Evolutionary conservation across 2,113 vertebrate species (phyloP).

Genomic region (Boulengeromyrus knoepffleri): DNA sequence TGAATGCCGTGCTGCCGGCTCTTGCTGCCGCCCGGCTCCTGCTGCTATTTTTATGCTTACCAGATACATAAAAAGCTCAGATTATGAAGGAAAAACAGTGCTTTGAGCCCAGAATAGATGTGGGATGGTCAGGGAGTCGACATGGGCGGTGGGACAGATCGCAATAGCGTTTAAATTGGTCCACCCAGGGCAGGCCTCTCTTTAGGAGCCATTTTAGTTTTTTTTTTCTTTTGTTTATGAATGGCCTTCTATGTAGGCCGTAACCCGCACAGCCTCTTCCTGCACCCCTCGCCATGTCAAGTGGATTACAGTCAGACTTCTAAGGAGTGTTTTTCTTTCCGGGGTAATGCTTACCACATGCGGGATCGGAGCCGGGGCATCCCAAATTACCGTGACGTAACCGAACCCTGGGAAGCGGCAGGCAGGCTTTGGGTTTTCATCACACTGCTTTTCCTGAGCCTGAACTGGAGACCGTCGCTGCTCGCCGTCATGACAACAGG

Average conservation of each 20-base stretch:
- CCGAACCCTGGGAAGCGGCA: neutral
- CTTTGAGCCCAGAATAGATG: neutral
- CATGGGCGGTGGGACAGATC: neutral
- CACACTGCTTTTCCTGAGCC: neutral
- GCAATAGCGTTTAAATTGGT: neutral
- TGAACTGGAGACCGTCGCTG: neutral
- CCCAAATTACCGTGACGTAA: neutral
- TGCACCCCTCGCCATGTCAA: neutral
- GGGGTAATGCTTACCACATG: neutral
- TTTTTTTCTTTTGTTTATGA: neutral
- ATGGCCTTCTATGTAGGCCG: neutral
- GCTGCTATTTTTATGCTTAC: neutral
- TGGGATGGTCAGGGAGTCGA: neutral
- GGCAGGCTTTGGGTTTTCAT: neutral
- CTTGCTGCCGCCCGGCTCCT: neutral
- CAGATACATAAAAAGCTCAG: neutral
- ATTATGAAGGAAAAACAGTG: neutral
- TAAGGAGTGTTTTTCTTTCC: neutral
- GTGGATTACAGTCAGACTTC: neutral
- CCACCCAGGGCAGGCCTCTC: neutral
- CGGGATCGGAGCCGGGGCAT: neutral
- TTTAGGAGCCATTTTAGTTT: neutral
- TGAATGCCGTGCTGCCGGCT: neutral
- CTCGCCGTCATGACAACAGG: neutral
- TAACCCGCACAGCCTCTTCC: neutral